Evolutionary conservation across 1,140 invertebrate species (phyloP).

Genomic region (Archegozetes longisetosus): DNA sequence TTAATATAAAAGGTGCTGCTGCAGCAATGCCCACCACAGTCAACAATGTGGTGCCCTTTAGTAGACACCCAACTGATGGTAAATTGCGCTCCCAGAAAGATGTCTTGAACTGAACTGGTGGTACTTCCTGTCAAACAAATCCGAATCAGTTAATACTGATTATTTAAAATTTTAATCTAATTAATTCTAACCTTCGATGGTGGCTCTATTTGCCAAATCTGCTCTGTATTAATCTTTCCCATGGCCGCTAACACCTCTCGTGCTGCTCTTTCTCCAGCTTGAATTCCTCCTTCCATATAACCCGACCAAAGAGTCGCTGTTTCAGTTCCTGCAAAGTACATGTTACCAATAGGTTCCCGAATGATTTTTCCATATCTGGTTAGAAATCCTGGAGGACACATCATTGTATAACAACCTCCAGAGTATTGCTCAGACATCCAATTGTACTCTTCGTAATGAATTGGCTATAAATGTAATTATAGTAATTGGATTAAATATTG

Average conservation of each 20-base stretch:
- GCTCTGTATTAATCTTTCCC: conserved; percentile 18
- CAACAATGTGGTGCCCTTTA: not conserved
- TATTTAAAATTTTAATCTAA: not conserved
- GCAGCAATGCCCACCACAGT: not conserved
- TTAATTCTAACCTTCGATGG: not conserved
- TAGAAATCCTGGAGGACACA: conserved; percentile 18
- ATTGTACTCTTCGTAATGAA: conserved; percentile 28
- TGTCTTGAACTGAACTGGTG: not conserved
- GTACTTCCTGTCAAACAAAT: too few relatives aligned
- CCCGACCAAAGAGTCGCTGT: conserved; percentile 38
- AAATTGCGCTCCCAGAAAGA: not conserved
- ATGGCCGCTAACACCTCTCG: conserved; percentile 24
- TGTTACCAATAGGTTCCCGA: conserved; percentile 22
- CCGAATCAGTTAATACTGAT: too few relatives aligned
- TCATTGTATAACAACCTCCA: conserved; percentile 26
- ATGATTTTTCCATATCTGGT: conserved; percentile 18
- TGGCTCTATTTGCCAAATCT: conserved; percentile 13
- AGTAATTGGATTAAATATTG: not conserved
- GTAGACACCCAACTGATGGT: not conserved
- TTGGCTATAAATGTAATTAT: conserved; percentile 17
- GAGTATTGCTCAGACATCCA: conserved; percentile 29
- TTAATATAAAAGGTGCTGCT: not conserved
- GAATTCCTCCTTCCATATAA: conserved; percentile 39
- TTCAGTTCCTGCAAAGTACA: conserved; percentile 39
- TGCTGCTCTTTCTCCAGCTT: conserved; percentile 37